Evolutionary conservation across 2,113 vertebrate species (phyloP).

Genomic region (Hippocampus barbouri): DNA sequence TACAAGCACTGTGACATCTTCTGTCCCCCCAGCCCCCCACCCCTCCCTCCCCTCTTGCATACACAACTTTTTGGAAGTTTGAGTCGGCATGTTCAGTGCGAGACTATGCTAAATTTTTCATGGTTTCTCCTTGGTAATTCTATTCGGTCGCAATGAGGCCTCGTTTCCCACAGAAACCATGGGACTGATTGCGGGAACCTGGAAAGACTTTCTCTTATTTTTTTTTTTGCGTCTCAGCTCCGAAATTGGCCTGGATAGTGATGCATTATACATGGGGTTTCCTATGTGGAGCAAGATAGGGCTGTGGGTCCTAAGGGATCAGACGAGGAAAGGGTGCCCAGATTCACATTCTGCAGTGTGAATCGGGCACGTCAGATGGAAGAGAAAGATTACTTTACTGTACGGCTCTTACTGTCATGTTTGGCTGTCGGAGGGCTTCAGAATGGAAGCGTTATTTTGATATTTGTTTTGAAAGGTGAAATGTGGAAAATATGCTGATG

Average conservation of each 20-base stretch:
- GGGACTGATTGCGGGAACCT: constrained; percentile 56
- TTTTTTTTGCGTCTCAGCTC: constrained; percentile 44
- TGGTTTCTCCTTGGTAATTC: constrained; percentile 65
- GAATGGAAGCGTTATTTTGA: neutral
- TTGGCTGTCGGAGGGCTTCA: constrained; percentile 11
- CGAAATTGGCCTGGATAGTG: constrained; percentile 55
- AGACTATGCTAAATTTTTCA: constrained; percentile 67
- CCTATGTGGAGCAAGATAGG: constrained; percentile 57
- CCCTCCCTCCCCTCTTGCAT: neutral
- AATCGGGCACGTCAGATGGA: constrained; percentile 16
- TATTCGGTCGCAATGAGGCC: constrained; percentile 49
- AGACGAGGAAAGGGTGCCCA: constrained; percentile 50
- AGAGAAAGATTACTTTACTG: constrained; percentile 24
- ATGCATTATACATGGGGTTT: constrained; percentile 66
- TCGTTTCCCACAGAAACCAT: constrained; percentile 53
- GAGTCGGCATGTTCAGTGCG: constrained; percentile 24
- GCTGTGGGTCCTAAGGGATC: constrained; percentile 58
- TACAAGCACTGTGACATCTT: constrained; percentile 13
- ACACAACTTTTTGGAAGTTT: constrained; percentile 30
- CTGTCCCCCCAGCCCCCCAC: neutral
- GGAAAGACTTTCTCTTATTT: constrained; percentile 42
- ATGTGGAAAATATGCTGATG: neutral
- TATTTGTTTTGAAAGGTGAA: neutral
- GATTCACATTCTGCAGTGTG: constrained; percentile 40
- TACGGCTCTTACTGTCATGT: neutral